Conservation (phyloP, 2,113 vertebrate genomes). For the Cricetomys ansorgei region DNA sequence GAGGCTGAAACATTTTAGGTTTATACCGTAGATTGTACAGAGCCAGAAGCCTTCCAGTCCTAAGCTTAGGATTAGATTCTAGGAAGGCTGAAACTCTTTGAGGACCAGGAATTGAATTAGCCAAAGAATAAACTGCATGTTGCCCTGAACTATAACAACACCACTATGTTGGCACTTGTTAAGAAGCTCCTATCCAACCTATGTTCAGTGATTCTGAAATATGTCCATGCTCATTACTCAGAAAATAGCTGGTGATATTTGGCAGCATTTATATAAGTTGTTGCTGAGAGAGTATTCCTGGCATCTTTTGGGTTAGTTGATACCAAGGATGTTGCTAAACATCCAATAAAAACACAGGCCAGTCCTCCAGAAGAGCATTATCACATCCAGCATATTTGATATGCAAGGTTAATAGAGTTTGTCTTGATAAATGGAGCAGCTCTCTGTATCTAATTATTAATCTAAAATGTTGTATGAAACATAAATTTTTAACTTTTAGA, state of each 20-base stretch:
- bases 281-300: fast-evolving
- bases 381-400: fast-evolving
- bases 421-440: background rate
- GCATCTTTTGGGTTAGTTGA: too few species aligned
- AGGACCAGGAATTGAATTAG: too few species aligned
- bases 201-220: background rate
- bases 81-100: too few species aligned
- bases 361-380: background rate
- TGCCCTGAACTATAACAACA: too few species aligned
- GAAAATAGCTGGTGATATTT: background rate
- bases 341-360: background rate
- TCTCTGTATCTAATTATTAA: background rate
- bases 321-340: background rate
- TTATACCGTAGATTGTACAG: too few species aligned
- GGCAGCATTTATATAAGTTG: background rate
- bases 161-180: too few species aligned
- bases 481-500: background rate
- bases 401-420: background rate
- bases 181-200: background rate
- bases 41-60: too few species aligned
- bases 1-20: too few species aligned
- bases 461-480: background rate
- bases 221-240: background rate
- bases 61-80: too few species aligned
- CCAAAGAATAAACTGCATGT: too few species aligned